Base-by-base conservation (phyloP, 1,140 invertebrate genomes). In the Leucophenga varia region DNA sequence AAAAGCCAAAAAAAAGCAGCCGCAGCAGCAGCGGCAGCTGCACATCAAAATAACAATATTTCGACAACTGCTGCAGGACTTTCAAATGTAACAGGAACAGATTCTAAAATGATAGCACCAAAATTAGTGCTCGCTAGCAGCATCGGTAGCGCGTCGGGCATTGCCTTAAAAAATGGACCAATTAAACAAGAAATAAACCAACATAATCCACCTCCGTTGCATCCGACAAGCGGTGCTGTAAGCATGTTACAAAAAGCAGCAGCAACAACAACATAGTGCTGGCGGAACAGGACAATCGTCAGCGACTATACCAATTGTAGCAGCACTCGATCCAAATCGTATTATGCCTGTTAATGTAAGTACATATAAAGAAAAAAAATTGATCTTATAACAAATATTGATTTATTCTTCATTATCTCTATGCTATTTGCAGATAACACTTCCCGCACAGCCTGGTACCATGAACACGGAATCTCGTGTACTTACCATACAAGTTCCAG, bases 401-500 rank as follows among this genome's bases (percentile, higher is more conserved):
- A 18, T 43, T n/a, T 2, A 31, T 16, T 43, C 32, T 43, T 32
- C 18, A 12, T 7, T 32, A 1, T 12, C 3, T 43, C 18, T 22
- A 42, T 53, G 9, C 21, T 17, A 43, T 53, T 49, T n/a, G 2
- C 21, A 74, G 71, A 74, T 74, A 21, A 74, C 71, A 4, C 75
- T 91, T 55, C 89, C 89, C 28, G 82, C 86, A 34, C 85, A 86
- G 52, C 79, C 83, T 20, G 81, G 83, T 43, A 81, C 83, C 31
- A 79, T 81, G 10, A 85, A 84, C 41, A 81, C 82, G 47, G 82
- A 83, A 58, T 82, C 84, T 56, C 80, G 87, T 61, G 81, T 86
- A 30, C 81, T 91, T 44, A 89, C 88, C 8, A 88, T 92, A 68
- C 87, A 91, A 75, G 90, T 93, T 60, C 89, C 90, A 55, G 88